These are phyloP conservation scores for Megaleporinus macrocephalus DNA, from an alignment of 2,113 vertebrate species.

Conservation along the genomic window DNA sequence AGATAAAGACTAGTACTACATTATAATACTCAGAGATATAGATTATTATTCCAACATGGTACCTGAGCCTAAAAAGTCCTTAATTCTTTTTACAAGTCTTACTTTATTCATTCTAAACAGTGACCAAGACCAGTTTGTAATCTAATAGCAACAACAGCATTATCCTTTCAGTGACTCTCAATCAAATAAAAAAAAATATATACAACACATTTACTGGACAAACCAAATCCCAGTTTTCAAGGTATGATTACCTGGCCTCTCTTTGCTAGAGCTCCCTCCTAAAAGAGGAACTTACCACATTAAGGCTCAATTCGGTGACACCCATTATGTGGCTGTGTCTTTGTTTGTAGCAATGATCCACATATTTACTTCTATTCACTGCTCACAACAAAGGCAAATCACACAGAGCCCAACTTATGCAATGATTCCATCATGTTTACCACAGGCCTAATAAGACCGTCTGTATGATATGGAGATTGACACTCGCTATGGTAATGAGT, in stretches of 20 bases:
- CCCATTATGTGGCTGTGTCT: conserved; percentile 15
- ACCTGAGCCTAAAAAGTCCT: too few species aligned
- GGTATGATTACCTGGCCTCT: background rate
- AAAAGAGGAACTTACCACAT: conserved; percentile 6
- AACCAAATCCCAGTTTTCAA: conserved; percentile 20
- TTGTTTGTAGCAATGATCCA: conserved; percentile 31
- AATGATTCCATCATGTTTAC: conserved; percentile 60
- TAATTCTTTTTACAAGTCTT: too few species aligned
- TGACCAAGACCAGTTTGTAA: too few species aligned
- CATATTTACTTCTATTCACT: conserved; percentile 42
- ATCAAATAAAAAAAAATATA: background rate
- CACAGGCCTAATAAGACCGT: conserved; percentile 56
- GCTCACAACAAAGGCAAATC: conserved; percentile 30
- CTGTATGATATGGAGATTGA: conserved; percentile 58
- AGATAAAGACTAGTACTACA: too few species aligned
- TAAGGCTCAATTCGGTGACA: conserved; percentile 37
- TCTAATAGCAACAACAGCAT: background rate
- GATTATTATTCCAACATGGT: too few species aligned
- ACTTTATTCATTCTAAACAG: too few species aligned
- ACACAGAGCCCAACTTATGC: conserved; percentile 51
- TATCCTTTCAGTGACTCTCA: conserved; percentile 25
- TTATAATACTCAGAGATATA: too few species aligned
- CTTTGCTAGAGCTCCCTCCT: background rate
- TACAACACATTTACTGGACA: background rate
- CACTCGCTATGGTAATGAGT: conserved; percentile 52